Evolutionary conservation across 2,888 invertebrate species (phyloP).

Genomic region (Nasonovia ribisnigri): DNA sequence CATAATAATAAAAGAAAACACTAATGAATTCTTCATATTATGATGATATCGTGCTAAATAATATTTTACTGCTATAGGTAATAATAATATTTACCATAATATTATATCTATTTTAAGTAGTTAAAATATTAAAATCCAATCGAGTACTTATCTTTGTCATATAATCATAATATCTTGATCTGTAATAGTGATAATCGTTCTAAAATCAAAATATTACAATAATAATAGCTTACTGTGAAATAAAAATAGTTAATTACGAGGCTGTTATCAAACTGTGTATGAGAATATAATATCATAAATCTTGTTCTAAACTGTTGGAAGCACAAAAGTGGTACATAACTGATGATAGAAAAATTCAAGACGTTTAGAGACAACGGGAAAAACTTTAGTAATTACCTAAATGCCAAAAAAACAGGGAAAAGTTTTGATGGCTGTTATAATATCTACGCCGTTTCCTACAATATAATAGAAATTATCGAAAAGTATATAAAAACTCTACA

Average conservation of each 20-base stretch:
- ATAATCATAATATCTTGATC: background rate
- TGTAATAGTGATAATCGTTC: background rate
- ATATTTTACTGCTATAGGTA: background rate
- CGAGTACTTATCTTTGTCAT: background rate
- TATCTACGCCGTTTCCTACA: background rate
- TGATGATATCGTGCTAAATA: background rate
- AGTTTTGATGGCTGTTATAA: background rate
- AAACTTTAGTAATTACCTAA: constrained; percentile 49
- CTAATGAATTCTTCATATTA: background rate
- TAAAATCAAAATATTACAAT: background rate
- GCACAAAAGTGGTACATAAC: constrained; percentile 26
- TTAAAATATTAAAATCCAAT: background rate
- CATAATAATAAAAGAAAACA: background rate
- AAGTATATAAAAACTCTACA: background rate
- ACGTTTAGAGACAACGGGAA: background rate
- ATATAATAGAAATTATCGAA: background rate
- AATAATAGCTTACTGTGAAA: background rate
- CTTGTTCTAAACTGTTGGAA: background rate
- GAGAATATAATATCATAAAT: background rate
- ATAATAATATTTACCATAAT: background rate
- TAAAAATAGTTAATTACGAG: background rate
- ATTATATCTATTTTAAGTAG: background rate
- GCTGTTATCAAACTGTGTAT: background rate
- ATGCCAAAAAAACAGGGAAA: background rate
- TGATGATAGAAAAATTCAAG: background rate